These are phyloP conservation scores for Typhlichthys eigenmanni DNA, from an alignment of 2,797 vertebrate species.

Conservation along the genomic window DNA sequence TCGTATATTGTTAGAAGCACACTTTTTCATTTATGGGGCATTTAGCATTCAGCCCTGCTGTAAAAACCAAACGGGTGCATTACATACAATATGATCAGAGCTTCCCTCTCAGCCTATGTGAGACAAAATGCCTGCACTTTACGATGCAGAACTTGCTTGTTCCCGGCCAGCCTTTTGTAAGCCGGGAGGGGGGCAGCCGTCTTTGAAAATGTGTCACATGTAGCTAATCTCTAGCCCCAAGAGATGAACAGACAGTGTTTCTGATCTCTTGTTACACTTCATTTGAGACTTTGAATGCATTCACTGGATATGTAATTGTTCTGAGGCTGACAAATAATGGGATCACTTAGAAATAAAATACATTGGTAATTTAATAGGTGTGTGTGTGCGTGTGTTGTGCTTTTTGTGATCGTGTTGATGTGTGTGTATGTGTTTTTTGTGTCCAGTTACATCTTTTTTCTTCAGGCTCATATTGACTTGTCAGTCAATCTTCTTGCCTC, in stretches of 20 bases:
- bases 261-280: slow-evolving; percentile 75
- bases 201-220: slow-evolving; percentile 59
- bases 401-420: slow-evolving; percentile 8
- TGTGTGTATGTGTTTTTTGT: slow-evolving; percentile 22
- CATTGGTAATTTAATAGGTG: slow-evolving; percentile 72
- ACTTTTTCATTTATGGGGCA: slow-evolving; percentile 4
- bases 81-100: slow-evolving; percentile 44
- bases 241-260: slow-evolving; percentile 52
- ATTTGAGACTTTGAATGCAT: slow-evolving; percentile 70
- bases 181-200: slow-evolving; percentile 34
- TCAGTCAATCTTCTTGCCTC: slow-evolving; percentile 32
- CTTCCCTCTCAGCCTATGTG: slow-evolving; percentile 6
- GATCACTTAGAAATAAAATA: slow-evolving; percentile 72
- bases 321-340: slow-evolving; percentile 70
- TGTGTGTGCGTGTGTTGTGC: slow-evolving; percentile 16
- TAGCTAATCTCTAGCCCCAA: slow-evolving; percentile 37
- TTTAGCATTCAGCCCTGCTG: no score
- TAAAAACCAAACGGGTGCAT: slow-evolving; percentile 26
- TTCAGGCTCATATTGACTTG: slow-evolving; percentile 60
- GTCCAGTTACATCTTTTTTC: slow-evolving; percentile 43
- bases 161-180: slow-evolving; percentile 36
- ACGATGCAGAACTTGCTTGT: slow-evolving; percentile 8
- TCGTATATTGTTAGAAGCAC: neutral
- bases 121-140: slow-evolving; percentile 26
- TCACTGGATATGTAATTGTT: slow-evolving; percentile 73